A percentile compares a stretch with the other conserved stretches of the same genome.
These are phyloP conservation scores for Anorthoa munda DNA, from an alignment of 2,888 invertebrate genomes.

Conservation along the genomic window DNA sequence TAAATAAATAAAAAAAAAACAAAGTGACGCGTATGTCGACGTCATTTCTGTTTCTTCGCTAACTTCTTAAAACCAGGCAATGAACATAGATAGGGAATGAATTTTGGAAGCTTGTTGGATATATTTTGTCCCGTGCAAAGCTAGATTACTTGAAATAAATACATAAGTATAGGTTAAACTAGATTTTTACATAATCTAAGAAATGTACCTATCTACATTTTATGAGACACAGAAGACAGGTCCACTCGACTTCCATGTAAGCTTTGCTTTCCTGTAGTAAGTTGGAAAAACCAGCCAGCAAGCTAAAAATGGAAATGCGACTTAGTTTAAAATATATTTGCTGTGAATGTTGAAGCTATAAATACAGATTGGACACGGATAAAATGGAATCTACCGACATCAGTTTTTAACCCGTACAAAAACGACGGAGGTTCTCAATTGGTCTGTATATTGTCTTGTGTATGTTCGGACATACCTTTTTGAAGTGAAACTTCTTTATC, in stretches of 20 bases:
- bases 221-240: constrained; percentile 1
- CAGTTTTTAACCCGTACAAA: neutral
- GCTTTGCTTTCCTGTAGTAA: constrained; percentile 21
- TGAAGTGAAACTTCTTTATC: too few relatives aligned
- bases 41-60: too few relatives aligned
- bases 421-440: too few relatives aligned
- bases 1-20: too few relatives aligned
- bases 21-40: too few relatives aligned
- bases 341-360: constrained; percentile 2
- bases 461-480: too few relatives aligned
- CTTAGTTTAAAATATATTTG: constrained; percentile 7
- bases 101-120: too few relatives aligned
- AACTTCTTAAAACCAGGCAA: too few relatives aligned
- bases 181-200: constrained; percentile 1
- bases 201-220: neutral
- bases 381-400: neutral
- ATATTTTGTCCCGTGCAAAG: too few relatives aligned
- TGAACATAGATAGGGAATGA: too few relatives aligned
- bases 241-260: constrained; percentile 3
- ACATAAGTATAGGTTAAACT: neutral
- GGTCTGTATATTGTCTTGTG: too few relatives aligned
- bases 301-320: constrained; percentile 11
- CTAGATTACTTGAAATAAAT: too few relatives aligned
- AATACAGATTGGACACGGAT: neutral
- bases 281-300: constrained; percentile 33